Percentiles rank a stretch among this genome's conserved stretches.
These are phyloP conservation scores for Protonibea diacanthus DNA, from an alignment of 2,797 vertebrate genomes.

Conservation along the genomic window DNA sequence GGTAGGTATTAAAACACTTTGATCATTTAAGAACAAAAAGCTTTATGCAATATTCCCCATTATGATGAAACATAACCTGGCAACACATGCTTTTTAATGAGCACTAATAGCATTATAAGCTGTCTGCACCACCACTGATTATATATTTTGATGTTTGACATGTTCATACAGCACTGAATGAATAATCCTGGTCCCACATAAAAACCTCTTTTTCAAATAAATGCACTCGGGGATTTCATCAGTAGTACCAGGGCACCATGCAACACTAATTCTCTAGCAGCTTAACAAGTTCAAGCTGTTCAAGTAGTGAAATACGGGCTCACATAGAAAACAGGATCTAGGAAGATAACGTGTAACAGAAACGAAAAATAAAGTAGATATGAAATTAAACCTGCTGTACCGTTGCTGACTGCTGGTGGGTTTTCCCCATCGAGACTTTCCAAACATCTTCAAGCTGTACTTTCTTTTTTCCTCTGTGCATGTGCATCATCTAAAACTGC, in stretches of 20 bases:
- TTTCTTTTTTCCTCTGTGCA: constrained; percentile 11
- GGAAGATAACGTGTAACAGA: background rate
- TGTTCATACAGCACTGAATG: background rate
- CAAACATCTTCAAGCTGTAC: constrained; percentile 16
- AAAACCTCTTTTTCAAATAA: constrained; percentile 35
- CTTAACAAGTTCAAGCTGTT: constrained; percentile 16
- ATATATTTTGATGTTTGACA: background rate
- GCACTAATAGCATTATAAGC: background rate
- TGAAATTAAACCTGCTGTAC: constrained; percentile 10
- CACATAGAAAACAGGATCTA: constrained; percentile 30
- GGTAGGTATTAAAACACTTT: constrained; percentile 49
- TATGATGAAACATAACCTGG: constrained; percentile 34
- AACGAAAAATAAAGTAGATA: constrained; percentile 8
- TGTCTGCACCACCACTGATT: background rate
- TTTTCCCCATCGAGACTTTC: constrained; percentile 32
- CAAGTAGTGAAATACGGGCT: constrained; percentile 11
- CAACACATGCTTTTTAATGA: constrained; percentile 15
- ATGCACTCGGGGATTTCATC: constrained; percentile 23
- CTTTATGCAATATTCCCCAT: constrained; percentile 37
- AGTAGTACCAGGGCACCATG: background rate
- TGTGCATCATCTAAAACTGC: constrained; percentile 7
- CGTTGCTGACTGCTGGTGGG: background rate
- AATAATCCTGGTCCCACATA: constrained; percentile 25
- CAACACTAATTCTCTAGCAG: constrained; percentile 29
- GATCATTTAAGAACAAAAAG: constrained; percentile 31